phyloP scores from a whole-genome alignment of 2,888 invertebrate species.

The Metopia argyrocephala region DNA sequence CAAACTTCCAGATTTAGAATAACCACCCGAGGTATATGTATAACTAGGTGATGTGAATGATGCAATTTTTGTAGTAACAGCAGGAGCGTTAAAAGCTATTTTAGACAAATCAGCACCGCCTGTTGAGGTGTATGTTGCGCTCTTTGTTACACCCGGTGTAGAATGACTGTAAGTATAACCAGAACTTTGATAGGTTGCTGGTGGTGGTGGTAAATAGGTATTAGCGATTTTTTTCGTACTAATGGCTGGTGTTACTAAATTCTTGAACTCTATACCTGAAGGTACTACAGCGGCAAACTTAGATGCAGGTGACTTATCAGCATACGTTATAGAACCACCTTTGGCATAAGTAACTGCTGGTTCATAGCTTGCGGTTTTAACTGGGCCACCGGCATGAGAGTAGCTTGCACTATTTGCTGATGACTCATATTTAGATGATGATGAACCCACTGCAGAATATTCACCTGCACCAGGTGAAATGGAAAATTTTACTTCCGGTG shows the following conservation, averaged over 20 bases:
- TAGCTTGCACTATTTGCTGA: constrained; percentile 72
- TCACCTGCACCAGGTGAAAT: constrained; percentile 75
- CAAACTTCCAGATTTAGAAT: constrained; percentile 69
- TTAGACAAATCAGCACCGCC: constrained; percentile 41
- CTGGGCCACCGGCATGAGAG: constrained; percentile 68
- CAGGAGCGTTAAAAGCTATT: constrained; percentile 68
- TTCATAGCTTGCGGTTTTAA: constrained; percentile 69
- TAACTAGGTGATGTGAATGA: constrained; percentile 78
- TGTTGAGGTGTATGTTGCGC: constrained; percentile 68
- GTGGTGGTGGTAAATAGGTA: constrained; percentile 72
- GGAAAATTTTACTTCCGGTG: constrained; percentile 80
- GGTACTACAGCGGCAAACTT: constrained; percentile 77
- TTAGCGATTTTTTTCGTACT: constrained; percentile 67
- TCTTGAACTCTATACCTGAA: constrained; percentile 81
- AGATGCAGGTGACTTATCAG: constrained; percentile 77
- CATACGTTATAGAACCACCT: constrained; percentile 72
- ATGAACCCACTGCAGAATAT: constrained; percentile 76
- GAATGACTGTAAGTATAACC: constrained; percentile 71
- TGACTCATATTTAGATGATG: constrained; percentile 73
- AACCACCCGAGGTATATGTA: constrained; percentile 77
- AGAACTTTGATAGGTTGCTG: constrained; percentile 70
- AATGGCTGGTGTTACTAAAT: constrained; percentile 79
- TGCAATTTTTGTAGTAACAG: constrained; percentile 77
- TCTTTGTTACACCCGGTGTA: constrained; percentile 69
- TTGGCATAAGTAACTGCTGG: constrained; percentile 76